Evolutionary conservation across 2,888 invertebrate species (phyloP).

Genomic region (Cephus sareptanus): DNA sequence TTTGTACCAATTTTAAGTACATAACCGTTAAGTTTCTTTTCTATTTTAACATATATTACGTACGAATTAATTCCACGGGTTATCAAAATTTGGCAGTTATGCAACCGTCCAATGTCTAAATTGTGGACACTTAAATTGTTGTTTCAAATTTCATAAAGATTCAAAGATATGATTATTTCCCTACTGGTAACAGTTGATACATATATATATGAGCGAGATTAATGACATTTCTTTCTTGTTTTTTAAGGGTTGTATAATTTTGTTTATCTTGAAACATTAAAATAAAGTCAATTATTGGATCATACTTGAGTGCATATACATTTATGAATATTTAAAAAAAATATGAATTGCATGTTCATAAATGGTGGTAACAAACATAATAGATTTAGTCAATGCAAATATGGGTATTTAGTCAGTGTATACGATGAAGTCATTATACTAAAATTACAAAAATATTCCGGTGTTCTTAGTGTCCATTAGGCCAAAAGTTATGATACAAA

Average conservation of each 20-base stretch:
- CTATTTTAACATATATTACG: not conserved
- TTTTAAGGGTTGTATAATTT: not conserved
- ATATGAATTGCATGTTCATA: not conserved
- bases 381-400: not conserved
- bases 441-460: not conserved
- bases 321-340: not conserved
- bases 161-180: not conserved
- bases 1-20: not conserved
- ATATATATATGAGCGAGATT: not conserved
- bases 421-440: not conserved
- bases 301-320: not conserved
- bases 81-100: constrained; percentile 29
- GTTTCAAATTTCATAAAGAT: not conserved
- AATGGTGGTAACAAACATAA: not conserved
- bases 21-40: not conserved
- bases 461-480: not conserved
- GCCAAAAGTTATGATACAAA: not conserved
- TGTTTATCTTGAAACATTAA: not conserved
- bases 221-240: not conserved
- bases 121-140: not conserved
- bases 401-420: not conserved
- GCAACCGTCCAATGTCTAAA: constrained; percentile 21
- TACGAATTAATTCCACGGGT: not conserved
- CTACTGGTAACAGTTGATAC: not conserved
- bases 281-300: not conserved